Evolutionary conservation across 92 coral and sea anemone genomes (phyloP).

Genomic region (Epizoanthus scotinus): DNA sequence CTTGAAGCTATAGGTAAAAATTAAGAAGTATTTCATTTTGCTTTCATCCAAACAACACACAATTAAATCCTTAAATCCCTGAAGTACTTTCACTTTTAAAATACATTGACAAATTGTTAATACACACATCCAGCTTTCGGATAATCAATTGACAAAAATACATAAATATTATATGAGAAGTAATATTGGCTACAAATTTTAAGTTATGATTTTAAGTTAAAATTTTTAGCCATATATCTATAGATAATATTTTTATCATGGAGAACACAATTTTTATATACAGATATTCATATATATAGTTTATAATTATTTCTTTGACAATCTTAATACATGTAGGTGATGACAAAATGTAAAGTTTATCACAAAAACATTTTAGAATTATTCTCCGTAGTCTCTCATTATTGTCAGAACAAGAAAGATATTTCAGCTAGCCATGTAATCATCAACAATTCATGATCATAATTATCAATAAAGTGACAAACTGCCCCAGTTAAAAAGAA

Average conservation of each 20-base stretch:
- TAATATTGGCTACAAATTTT: too few species aligned
- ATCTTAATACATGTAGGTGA: background rate
- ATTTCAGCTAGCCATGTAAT: background rate
- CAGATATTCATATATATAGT: too few species aligned
- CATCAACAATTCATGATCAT: too few species aligned
- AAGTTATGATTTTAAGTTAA: too few species aligned
- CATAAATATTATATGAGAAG: too few species aligned
- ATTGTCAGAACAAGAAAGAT: background rate
- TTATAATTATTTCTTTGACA: too few species aligned
- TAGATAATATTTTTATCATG: too few species aligned
- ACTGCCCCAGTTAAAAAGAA: too few species aligned
- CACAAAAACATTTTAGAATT: background rate
- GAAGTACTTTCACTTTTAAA: constrained; percentile 10
- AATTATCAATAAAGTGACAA: too few species aligned
- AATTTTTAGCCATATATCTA: too few species aligned
- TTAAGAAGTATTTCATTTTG: background rate
- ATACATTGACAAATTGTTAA: background rate
- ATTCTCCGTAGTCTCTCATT: background rate
- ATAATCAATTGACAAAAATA: background rate
- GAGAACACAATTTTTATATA: too few species aligned
- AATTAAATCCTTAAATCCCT: background rate
- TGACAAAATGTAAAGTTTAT: background rate
- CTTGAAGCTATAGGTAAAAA: background rate
- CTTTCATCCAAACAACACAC: background rate
- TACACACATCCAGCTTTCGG: background rate